Percentiles rank a stretch among this genome's conserved stretches.
Conservation (phyloP, 2,797 vertebrate genomes). For the Staurois parvus region DNA sequence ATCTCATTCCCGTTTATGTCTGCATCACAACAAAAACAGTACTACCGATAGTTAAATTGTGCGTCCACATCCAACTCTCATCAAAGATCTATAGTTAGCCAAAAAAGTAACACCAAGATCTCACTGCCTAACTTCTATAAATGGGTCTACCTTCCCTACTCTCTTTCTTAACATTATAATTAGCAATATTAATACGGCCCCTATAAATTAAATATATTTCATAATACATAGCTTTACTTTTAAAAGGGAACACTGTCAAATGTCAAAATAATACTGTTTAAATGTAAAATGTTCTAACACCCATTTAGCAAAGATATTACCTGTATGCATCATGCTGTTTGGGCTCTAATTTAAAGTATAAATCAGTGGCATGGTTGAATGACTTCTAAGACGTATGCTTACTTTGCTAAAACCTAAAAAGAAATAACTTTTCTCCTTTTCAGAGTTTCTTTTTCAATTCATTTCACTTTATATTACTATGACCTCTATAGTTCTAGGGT, state of each 20-base stretch:
- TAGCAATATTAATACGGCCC: not conserved
- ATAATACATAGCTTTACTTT: no score
- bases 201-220: no score
- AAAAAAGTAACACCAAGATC: not conserved
- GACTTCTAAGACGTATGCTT: slow-evolving; percentile 53
- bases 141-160: not conserved
- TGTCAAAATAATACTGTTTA: not conserved
- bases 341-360: slow-evolving; percentile 43
- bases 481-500: slow-evolving; percentile 67
- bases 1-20: no score
- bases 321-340: slow-evolving; percentile 28
- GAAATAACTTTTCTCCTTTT: slow-evolving; percentile 61
- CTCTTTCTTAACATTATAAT: not conserved
- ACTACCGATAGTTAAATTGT: not conserved
- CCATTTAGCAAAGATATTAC: not conserved
- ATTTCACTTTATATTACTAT: slow-evolving; percentile 68
- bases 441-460: slow-evolving; percentile 71
- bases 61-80: not conserved
- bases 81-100: not conserved
- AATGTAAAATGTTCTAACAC: not conserved
- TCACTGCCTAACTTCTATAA: not conserved
- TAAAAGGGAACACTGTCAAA: no score
- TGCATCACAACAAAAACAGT: no score
- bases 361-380: slow-evolving; percentile 33
- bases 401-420: slow-evolving; percentile 47